phyloP scores from a whole-genome alignment of 2,113 vertebrate genomes.

The Pampusana beccarii region DNA sequence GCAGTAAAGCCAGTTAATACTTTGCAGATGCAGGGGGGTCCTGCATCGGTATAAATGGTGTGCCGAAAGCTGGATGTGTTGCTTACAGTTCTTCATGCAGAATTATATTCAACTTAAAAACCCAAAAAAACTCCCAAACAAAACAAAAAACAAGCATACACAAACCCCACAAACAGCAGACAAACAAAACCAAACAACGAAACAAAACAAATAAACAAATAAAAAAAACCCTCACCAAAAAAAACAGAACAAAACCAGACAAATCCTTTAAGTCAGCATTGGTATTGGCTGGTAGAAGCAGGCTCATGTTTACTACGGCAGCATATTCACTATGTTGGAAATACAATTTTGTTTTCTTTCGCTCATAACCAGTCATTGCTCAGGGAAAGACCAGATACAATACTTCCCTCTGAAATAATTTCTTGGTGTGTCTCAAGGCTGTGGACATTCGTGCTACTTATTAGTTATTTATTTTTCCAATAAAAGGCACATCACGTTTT shows the following conservation, averaged over 20 bases:
- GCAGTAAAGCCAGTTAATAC: background rate
- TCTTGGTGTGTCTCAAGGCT: background rate
- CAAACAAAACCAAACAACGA: background rate
- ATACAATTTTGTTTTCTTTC: background rate
- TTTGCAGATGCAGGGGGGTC: background rate
- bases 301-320: background rate
- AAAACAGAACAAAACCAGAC: background rate
- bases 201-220: too few relatives aligned
- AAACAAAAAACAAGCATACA: too few relatives aligned
- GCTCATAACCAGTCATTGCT: background rate
- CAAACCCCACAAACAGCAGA: too few relatives aligned
- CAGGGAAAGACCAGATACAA: background rate
- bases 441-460: background rate
- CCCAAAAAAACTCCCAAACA: too few relatives aligned
- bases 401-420: background rate
- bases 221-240: too few relatives aligned
- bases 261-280: background rate
- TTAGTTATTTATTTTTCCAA: background rate
- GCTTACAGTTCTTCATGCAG: background rate
- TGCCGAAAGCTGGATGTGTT: background rate
- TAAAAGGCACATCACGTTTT: background rate
- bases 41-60: background rate
- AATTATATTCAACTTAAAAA: background rate
- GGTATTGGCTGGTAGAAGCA: background rate
- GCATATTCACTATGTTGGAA: background rate